Conservation (phyloP, 2,888 invertebrate species). For the Cartodere bifasciata region DNA sequence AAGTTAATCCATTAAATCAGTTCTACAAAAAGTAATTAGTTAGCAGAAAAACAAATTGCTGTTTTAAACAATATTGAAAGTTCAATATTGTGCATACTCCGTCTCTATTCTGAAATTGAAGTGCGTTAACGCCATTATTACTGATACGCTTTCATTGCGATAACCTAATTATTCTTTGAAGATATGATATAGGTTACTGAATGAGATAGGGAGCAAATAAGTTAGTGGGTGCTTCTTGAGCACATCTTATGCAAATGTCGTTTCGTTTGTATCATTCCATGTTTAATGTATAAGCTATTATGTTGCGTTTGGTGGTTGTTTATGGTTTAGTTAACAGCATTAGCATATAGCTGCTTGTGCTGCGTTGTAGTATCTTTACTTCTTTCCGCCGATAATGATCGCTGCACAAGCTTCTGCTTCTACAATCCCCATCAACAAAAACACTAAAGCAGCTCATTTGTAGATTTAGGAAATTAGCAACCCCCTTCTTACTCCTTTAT, state of each 20-base stretch:
- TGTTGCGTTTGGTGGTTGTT: constrained; percentile 32
- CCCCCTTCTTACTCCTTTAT: constrained; percentile 13
- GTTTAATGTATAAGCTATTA: constrained; percentile 35
- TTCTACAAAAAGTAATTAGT: too few relatives aligned
- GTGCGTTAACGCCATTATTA: not conserved
- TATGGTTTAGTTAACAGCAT: constrained; percentile 32
- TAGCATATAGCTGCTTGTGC: constrained; percentile 31
- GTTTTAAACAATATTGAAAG: too few relatives aligned
- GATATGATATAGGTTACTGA: too few relatives aligned
- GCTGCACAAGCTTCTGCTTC: too few relatives aligned
- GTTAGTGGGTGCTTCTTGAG: constrained; percentile 23
- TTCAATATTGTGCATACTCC: too few relatives aligned
- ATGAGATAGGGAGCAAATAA: too few relatives aligned
- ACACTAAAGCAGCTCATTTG: constrained; percentile 24
- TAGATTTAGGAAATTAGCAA: constrained; percentile 25
- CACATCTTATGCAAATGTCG: constrained; percentile 33
- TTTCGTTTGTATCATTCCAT: constrained; percentile 32
- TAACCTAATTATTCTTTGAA: too few relatives aligned
- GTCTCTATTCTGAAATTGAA: too few relatives aligned
- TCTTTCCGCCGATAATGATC: constrained; percentile 29
- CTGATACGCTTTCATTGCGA: not conserved
- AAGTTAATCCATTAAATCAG: too few relatives aligned
- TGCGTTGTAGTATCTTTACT: constrained; percentile 26
- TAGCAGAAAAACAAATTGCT: too few relatives aligned
- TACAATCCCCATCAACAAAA: constrained; percentile 21